Base-by-base conservation (phyloP, 92 coral and sea anemone genomes). In the Porites lobata region DNA sequence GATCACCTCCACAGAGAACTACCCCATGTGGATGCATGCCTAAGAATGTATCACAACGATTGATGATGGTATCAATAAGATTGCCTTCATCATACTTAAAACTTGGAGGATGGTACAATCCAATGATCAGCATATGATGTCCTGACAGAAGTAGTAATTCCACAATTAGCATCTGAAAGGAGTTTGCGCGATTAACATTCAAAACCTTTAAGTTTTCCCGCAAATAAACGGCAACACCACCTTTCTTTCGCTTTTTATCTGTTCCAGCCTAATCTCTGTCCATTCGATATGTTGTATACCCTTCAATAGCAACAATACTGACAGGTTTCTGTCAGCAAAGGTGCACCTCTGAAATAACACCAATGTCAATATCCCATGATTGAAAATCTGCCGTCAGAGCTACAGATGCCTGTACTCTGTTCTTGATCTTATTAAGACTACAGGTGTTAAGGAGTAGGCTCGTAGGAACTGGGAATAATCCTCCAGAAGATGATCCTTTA, bases 1-100 rank as follows among this genome's bases (percentile, higher is more conserved):
- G 72, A 9, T 67, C 72, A 21, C 72, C 72, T 10, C 93, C 90
- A 67, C 91, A 86, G 38, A 91, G 14, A 24, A 81, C 84, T 62
- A 61, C 72, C 0, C 47, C 47, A 38, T 38, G 4, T 38, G 47
- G 47, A 38, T 38, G 6, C 47, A 38, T 38, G 47, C 5, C 47
- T 38, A 38, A 38, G 47, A 38, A 38, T 38, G 47, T 38, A 38
- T 2, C 47, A 3, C 7, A 67, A 14, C 47, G 47, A 24, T 67
- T 50, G 2, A 7, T 24, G 72, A 67, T 67, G 32, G 72, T 67
- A 67, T 67, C 9, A 67, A 67, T 67, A 14, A 22, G 50, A n/a
- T 75, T 83, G 32, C 50, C 29, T 65, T 82, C 73, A 8, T 15
- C 9, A 15, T 19, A 65, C 9, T 14, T 2, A 14, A 65, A 14